Evolutionary conservation across 2,797 vertebrate genomes (phyloP).

Genomic region (Luscinia megarhynchos): DNA sequence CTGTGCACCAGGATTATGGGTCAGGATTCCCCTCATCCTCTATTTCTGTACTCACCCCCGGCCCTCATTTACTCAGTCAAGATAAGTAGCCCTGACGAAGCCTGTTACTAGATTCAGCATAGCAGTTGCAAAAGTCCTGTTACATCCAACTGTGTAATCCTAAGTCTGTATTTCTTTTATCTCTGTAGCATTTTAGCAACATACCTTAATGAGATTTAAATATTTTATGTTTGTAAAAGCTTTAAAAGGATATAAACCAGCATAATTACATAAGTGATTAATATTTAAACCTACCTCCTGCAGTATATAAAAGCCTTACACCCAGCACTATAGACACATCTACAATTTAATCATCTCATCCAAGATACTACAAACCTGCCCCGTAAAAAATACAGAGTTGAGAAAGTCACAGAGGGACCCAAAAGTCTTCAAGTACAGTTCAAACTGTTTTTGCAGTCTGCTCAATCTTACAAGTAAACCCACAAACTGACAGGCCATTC

Average conservation of each 20-base stretch:
- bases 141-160: background rate
- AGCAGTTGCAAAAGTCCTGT: background rate
- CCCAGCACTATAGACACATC: background rate
- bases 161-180: background rate
- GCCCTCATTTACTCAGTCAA: background rate
- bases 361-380: background rate
- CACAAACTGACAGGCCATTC: background rate
- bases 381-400: background rate
- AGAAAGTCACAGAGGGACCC: background rate
- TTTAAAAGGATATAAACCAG: background rate
- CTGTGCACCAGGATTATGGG: background rate
- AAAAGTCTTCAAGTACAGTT: background rate
- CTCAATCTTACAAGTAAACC: background rate
- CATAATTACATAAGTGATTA: constrained; percentile 12
- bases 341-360: background rate
- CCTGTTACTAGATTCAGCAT: background rate
- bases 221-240: constrained; percentile 63
- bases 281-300: constrained; percentile 10
- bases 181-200: background rate
- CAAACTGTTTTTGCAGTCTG: background rate
- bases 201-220: constrained; percentile 45
- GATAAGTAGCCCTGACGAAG: background rate
- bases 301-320: background rate
- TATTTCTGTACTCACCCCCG: background rate
- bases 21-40: background rate